phyloP scores from a whole-genome alignment of 2,113 vertebrate genomes.

The Dipodomys stephensi region DNA sequence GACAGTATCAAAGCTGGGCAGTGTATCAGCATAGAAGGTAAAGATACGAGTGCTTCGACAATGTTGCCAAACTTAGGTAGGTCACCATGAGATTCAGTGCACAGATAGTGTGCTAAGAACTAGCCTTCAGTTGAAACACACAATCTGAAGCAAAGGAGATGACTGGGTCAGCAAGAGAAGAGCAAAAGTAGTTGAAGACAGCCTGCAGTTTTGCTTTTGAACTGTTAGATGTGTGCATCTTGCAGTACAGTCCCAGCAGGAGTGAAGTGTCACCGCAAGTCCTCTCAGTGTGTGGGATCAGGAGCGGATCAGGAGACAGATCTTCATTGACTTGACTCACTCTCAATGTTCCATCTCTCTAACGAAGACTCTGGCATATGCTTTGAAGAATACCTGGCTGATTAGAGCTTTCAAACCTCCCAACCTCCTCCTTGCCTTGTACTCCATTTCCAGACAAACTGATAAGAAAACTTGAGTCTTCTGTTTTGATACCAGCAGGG shows the following conservation, averaged over 20 bases:
- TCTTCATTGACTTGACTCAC: background rate
- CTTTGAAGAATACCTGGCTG: background rate
- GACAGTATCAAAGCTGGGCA: background rate
- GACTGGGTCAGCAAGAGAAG: background rate
- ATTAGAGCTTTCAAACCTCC: background rate
- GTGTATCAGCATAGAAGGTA: background rate
- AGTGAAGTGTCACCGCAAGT: rapidly evolving
- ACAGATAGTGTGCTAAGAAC: background rate
- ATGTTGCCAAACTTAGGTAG: background rate
- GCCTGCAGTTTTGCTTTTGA: background rate
- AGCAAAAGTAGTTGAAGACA: background rate
- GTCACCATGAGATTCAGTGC: background rate
- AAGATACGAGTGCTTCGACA: background rate
- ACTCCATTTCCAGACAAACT: background rate
- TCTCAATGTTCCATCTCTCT: background rate
- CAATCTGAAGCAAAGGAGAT: background rate
- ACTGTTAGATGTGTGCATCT: background rate
- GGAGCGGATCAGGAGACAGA: background rate
- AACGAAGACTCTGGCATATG: background rate
- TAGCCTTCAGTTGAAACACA: background rate
- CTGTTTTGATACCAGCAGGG: background rate
- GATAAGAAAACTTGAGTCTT: background rate
- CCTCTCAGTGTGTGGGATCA: background rate
- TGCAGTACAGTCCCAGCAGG: background rate
- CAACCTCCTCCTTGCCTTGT: background rate